phyloP scores from a whole-genome alignment of 2,888 invertebrate genomes.

The Brachypalpus laphriformis region DNA sequence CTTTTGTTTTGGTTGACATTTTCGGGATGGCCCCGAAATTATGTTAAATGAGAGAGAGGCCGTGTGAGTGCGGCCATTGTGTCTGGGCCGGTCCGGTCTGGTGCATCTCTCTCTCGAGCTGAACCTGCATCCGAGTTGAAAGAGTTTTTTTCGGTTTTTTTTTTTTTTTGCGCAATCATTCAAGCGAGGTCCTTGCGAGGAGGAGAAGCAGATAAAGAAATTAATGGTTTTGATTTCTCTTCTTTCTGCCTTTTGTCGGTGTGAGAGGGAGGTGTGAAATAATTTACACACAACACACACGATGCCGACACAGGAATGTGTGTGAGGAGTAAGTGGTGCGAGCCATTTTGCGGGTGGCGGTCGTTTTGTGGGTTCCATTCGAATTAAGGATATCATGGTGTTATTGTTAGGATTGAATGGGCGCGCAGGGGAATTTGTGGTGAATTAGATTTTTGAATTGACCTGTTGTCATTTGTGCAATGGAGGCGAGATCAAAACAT shows the following conservation, averaged over 20 bases:
- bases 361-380: conserved; percentile 55
- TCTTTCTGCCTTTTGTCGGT: conserved; percentile 21
- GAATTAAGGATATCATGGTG: conserved; percentile 66
- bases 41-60: conserved; percentile 62
- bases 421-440: conserved; percentile 20
- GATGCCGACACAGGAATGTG: conserved; percentile 33
- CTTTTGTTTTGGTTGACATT: conserved; percentile 83
- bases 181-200: conserved; percentile 53
- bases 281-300: conserved; percentile 60
- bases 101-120: conserved; percentile 35
- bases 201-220: conserved; percentile 56
- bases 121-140: neutral
- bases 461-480: conserved; percentile 68
- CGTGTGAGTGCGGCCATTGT: conserved; percentile 49
- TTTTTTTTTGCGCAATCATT: conserved; percentile 67
- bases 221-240: conserved; percentile 61
- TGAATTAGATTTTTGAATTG: conserved; percentile 60
- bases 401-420: conserved; percentile 53
- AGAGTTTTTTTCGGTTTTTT: conserved; percentile 8
- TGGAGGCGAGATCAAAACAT: conserved; percentile 54
- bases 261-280: conserved; percentile 67
- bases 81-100: conserved; percentile 36
- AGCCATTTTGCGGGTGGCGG: conserved; percentile 63
- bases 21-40: conserved; percentile 77
- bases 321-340: conserved; percentile 51